Base-by-base conservation (phyloP, 2,888 invertebrate genomes). In the Micoletzkya japonica region DNA sequence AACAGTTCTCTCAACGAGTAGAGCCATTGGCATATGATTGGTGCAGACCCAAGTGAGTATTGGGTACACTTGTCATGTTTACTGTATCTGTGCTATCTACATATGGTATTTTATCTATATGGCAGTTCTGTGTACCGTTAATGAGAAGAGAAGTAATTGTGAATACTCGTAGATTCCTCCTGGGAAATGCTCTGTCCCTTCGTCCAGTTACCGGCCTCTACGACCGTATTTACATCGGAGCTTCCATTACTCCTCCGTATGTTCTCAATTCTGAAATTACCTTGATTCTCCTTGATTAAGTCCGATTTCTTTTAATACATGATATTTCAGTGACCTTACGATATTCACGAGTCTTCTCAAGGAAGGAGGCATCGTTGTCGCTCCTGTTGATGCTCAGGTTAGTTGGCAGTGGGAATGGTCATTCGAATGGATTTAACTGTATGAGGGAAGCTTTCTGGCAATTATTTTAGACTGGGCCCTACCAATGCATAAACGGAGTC, bases 171-270 rank as follows among this genome's bases (percentile, higher is more conserved):
- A 60, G 60, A 37, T 39, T 60, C n/a, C 39, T 32, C n/a, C 60
- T 39, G 28, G 60, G 60, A 20, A 60, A 60, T 32, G 60, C 60
- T 10, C 44, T 60, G 24, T 1, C 26, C 6, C 17, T 60, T 3
- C 24, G 17, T 17, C 39, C 28, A 24, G 30, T 60, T n/a, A 28
- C 44, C 20, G 32, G 28, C 3, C 14, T 10, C 1, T 60, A 60
- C 24, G 60, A 60, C 28, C 60, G 60, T 20, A 60, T 60, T 14
- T 60, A 60, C 34, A 32, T 60, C 17, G 60, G 60, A 60, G 60
- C 60, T 10, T 36, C 34, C n/a, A 36, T 58, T 34, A 36, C n/a
- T 4, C 20, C 34, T 24, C 4, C 20, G 58, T 58, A 7, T 24
- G 56, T 7, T 26, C 6, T 26, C 28, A 20, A 4, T 10, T 10